Base-by-base conservation (phyloP, 2,113 vertebrate species). In the Symphodus melops region DNA sequence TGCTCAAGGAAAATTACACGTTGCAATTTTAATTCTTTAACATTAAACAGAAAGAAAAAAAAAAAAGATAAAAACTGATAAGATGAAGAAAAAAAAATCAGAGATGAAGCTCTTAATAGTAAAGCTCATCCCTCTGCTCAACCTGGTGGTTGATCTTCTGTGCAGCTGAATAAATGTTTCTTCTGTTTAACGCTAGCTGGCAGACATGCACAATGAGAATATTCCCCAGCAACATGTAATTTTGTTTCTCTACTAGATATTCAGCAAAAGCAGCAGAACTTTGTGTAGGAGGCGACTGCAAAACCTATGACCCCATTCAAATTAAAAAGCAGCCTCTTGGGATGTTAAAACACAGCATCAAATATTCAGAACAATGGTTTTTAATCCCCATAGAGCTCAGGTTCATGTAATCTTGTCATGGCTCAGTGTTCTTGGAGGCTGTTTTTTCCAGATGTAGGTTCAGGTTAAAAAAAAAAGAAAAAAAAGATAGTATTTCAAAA, bases 391-490 rank as follows among this genome's bases (percentile, higher is more conserved):
- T 55, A 33, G 19, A 44, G n/a, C 41, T 1, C 57, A 13, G 25
- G 42, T 25, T 61, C 41, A 21, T 49, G 53, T 55, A 28, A 41
- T 25, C 48, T 44, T 21, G 11, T 61, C 42, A 53, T 12, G 48
- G 14, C 52, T 20, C 41, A 51, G 21, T 41, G 33, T 60, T 54
- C n/a, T 60, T 44, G 58, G 28, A 67, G 39, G 49, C n/a, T 25
- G 64, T 33, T 33, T 33, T 33, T 33, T 60, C 28, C n/a, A n/a
- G n/a, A n/a, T 73, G 14, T 25, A 11, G 3, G 9, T 51, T n/a
- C 57, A 21, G 17, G 51, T 70, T 71, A 82, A 84, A 82, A 86
- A 83, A 84, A 80, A 86, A 81, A 73, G 75, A 68, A 75, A 86
- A 71, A 79, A 83, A 73, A 66, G 21, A 39, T 2, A 63, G 9